Evolutionary conservation across 2,888 invertebrate species (phyloP), one percentile per base, ranked within the genome.

Genomic region (Adelognathus sp.): DNA sequence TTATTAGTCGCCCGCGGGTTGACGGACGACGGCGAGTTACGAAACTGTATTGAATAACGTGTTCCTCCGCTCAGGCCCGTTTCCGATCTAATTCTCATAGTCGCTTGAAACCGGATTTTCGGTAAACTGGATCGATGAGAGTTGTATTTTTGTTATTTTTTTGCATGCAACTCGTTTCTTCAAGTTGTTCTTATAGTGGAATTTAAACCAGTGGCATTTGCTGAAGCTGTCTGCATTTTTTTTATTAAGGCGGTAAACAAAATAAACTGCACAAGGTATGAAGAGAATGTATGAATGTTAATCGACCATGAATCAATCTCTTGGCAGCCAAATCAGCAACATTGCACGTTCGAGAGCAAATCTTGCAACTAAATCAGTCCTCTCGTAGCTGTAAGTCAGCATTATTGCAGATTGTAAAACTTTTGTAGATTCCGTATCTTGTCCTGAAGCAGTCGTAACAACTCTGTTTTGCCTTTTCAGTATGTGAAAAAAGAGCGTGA

Each of bases 41-140:
- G 27, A 36, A 70, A 70, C 44, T 14, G n/a, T n/a, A 60, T 60
- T 50, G 27, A 46, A 50, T 70, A 50, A 70, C 60, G 33, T 56
- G 56, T 69, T 61, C 44, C 61, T 44, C 31, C 29, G 7, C 9
- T 44, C 69, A 29, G n/a, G 21, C 16, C n/a, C n/a, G 44, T 58
- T 70, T 71, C 31, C 50, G 41, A 64, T 50, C 24, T 24, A 24
- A 50, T 50, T 50, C 50, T 2, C 21, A 21, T 21, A 11, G 24
- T 24, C 44, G 24, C 39, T n/a, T 29, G 33, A 71, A 71, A 60
- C 41, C 76, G 58, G 50, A 66, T 74, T 27, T 60, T 41, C 36
- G 18, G 29, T 11, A 52, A 71, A 76, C 50, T 52, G 41, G 71
- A 64, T 71, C 36, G 33, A 66, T 58, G 14, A 31, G 18, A n/a